Evolutionary conservation across 2,888 invertebrate species (phyloP).

Genomic region (Lasioglossum figueresi): DNA sequence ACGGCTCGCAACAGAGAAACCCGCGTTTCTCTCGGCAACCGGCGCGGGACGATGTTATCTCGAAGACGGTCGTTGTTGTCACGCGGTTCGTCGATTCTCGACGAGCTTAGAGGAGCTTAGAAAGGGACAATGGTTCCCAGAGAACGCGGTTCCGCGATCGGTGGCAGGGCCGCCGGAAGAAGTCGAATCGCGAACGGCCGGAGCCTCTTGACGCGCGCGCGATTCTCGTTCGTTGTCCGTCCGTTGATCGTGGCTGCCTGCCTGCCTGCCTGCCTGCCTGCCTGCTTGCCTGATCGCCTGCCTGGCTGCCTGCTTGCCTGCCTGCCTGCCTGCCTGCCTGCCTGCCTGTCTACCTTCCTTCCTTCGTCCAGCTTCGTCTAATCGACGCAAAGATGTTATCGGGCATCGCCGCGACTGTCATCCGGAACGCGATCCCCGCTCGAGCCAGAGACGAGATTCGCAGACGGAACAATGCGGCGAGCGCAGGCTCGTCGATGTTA

Average conservation of each 20-base stretch:
- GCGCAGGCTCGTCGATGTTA: conserved; percentile 44
- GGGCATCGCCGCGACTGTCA: conserved; percentile 58
- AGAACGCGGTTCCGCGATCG: conserved; percentile 45
- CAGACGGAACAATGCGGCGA: conserved; percentile 58
- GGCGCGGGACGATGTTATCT: conserved; percentile 59
- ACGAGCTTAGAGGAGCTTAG: conserved; percentile 57
- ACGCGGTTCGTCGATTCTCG: conserved; percentile 53
- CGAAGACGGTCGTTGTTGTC: conserved; percentile 63
- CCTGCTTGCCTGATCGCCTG: background rate
- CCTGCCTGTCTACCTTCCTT: background rate
- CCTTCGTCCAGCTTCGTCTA: conserved; percentile 56
- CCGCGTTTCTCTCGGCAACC: conserved; percentile 26
- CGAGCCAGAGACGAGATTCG: conserved; percentile 54
- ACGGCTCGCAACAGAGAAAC: background rate
- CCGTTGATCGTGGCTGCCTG: conserved; percentile 7
- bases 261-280: background rate
- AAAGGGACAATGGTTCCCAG: conserved; percentile 61
- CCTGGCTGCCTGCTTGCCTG: background rate
- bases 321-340: background rate
- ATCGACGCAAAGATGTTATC: conserved; percentile 69
- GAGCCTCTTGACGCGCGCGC: conserved; percentile 41
- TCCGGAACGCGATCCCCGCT: conserved; percentile 61
- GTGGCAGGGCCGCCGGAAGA: conserved; percentile 67
- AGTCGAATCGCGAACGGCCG: conserved; percentile 48
- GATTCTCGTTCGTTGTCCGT: conserved; percentile 35